Base-by-base conservation (phyloP, 1,140 invertebrate genomes). In the Anoplophora glabripennis region DNA sequence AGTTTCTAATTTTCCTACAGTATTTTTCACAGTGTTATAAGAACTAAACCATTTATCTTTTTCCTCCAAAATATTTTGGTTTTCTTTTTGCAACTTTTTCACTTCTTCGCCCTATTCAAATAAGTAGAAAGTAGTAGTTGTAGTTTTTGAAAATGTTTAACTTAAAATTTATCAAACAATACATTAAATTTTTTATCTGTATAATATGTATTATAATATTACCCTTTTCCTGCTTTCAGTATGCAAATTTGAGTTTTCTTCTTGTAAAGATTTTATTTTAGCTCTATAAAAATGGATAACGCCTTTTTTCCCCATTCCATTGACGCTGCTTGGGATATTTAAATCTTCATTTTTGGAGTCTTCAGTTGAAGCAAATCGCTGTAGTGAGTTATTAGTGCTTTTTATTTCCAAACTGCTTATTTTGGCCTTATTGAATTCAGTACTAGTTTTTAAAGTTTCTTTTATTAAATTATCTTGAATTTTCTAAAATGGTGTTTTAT, bases 171-270 rank as follows among this genome's bases (percentile, higher is more conserved):
- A 12, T 15, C 7, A 46, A 17, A 51, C 34, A 11, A 18, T 41
- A 2, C 49, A 21, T 14, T 57, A 53, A 40, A 33, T 46, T 33
- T 4, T 40, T 12, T 8, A 3, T 40, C 8, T n/a, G 14, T 8
- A 40, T 15, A 3, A n/a, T 15, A n/a, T 40, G 38, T 40, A 28
- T 3, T 28, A 28, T 28, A n/a, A 17, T 51, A 57, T 53, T 68
- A 78, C 78, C 72, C 75, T 76, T 40, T 73, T 77, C 55, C 74
- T 78, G 28, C 73, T 74, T 57, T 79, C 77, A 12, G 48, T 36
- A 63, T 79, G 75, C 21, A 77, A 49, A 10, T 64, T 61, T 46
- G 76, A 64, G 5, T 77, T 45, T 46, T 80, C 77, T n/a, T 69
- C 65, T 49, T 77, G 70, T 21, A 79, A 53, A 36, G 75, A 69